Evolutionary conservation across 1,140 invertebrate genomes (phyloP), one percentile per base, ranked within the genome.

Genomic region (Anadara kagoshimensis): DNA sequence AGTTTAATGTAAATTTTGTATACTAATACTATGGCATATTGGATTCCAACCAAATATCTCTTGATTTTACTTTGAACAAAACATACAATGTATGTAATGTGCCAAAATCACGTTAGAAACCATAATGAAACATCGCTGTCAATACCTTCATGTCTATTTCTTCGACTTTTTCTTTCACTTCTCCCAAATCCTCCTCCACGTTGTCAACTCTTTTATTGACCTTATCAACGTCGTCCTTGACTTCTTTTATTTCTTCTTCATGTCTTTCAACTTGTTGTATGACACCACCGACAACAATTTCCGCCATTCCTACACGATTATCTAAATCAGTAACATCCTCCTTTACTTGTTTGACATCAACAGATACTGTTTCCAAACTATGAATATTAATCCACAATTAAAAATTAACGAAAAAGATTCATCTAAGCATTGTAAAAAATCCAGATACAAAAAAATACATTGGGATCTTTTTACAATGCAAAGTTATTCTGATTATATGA

Each of bases 131-230:
- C 16, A 11, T 12, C 45, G 8, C 16, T n/a, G 29, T n/a, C n/a
- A 11, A 41, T 45, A 87, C 83, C 83, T 84, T 86, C 36, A 78
- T 76, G 53, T 86, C 83, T 29, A 87, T 83, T 69, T 84, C 83
- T 56, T 86, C 83, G 0, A 85, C 78, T 68, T 83, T 83, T 10
- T 29, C 56, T 29, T 80, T 79, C 2, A 84, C 84, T 44, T 86
- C 83, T 11, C 73, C 74, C 14, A 87, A 65, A 29, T 78, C 82
- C 24, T 68, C 63, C 58, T 86, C 79, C 3, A 85, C 73, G 10
- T 72, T 51, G 36, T 82, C 79, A 3, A 87, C 67, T 24, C 68
- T 67, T 29, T 86, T 63, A 14, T 78, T 80, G 29, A 83, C 71
- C 11, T 75, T 73, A 5, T 57, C 62, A 8, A 85, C 29, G 36